phyloP scores from a whole-genome alignment of 2,797 vertebrate species.

The Falco peregrinus region DNA sequence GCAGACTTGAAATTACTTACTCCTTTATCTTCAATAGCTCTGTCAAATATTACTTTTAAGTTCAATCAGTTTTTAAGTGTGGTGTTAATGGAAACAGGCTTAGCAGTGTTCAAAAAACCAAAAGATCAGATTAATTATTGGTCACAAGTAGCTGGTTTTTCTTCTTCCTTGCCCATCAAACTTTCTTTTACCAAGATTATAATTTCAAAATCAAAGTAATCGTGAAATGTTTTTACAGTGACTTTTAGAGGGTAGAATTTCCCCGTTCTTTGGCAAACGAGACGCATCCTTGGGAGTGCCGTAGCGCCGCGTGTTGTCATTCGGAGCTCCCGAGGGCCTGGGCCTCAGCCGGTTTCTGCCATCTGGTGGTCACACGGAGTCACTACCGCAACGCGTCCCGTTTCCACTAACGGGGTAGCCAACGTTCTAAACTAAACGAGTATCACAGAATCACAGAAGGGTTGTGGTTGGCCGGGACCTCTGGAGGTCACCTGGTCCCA shows the following conservation, averaged over 20 bases:
- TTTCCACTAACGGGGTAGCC: neutral
- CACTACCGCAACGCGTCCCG: neutral
- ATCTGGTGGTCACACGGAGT: conserved; percentile 25
- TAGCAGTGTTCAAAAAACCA: neutral
- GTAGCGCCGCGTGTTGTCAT: neutral
- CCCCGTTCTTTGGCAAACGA: neutral
- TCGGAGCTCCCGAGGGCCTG: neutral
- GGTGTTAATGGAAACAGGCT: neutral
- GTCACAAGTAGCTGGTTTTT: neutral
- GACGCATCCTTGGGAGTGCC: rapidly evolving
- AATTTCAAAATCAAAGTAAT: neutral
- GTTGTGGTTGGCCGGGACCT: neutral
- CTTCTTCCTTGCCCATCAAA: neutral
- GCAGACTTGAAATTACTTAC: neutral
- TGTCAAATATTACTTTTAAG: neutral
- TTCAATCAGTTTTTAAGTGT: neutral
- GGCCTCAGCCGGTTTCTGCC: conserved; percentile 36
- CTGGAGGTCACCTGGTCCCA: neutral
- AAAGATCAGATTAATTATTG: neutral
- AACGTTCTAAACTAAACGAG: neutral
- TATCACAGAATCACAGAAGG: neutral
- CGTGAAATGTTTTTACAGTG: neutral
- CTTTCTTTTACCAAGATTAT: neutral
- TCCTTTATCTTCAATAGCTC: neutral
- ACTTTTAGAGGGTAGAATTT: neutral